A percentile compares a stretch with the other conserved stretches of the same genome.
These are phyloP conservation scores for Sinelater perroti DNA, from an alignment of 2,888 invertebrate species.

Conservation along the genomic window DNA sequence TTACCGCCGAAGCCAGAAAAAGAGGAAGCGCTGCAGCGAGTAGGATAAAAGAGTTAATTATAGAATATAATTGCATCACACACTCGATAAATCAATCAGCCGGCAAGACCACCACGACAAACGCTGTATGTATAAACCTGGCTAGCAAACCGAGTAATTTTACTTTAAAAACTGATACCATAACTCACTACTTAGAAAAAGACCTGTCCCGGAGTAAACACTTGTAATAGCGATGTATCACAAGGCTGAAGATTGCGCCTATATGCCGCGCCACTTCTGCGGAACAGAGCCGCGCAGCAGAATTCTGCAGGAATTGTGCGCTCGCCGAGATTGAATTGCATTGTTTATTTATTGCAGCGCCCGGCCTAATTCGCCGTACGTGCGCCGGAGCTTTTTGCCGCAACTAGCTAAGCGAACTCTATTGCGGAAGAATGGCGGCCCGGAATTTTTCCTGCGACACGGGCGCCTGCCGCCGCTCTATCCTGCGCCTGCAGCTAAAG, in stretches of 20 bases:
- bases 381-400: no score
- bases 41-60: constrained; percentile 20
- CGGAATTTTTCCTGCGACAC: no score
- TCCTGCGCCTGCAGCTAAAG: no score
- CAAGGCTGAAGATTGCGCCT: constrained; percentile 36
- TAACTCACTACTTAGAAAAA: constrained; percentile 41
- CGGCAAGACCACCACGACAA: constrained; percentile 33
- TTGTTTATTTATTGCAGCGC: constrained; percentile 10
- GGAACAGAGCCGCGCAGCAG: constrained; percentile 25
- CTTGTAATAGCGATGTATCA: constrained; percentile 41
- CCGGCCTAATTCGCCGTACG: no score
- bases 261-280: constrained; percentile 16
- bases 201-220: constrained; percentile 38
- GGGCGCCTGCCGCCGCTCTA: no score
- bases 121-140: constrained; percentile 29
- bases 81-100: constrained; percentile 36
- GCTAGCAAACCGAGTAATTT: constrained; percentile 37
- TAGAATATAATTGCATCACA: constrained; percentile 28
- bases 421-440: no score
- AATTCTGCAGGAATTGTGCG: constrained; percentile 26
- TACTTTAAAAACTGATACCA: constrained; percentile 40
- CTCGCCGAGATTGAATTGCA: constrained; percentile 18
- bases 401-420: no score
- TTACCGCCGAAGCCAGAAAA: background rate
- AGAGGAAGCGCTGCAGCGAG: constrained; percentile 1